Percentiles rank a stretch among this genome's conserved stretches.
Evolutionary conservation across 2,888 invertebrate genomes (phyloP).

Genomic region (Ophioninae sp.): DNA sequence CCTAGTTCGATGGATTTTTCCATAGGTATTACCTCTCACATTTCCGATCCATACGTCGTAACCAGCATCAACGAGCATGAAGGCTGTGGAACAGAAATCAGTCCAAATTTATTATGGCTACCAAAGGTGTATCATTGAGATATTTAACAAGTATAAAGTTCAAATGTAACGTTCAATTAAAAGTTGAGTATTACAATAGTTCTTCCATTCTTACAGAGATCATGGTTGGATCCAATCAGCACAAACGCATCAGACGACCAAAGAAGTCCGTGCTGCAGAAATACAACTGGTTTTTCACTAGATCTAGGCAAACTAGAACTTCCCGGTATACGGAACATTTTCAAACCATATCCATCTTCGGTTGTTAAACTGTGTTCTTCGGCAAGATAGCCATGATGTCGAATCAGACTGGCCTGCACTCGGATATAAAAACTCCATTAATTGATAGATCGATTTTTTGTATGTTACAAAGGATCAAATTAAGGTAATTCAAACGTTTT

Average conservation of each 20-base stretch:
- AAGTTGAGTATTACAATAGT: neutral
- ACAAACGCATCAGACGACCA: slow-evolving; percentile 76
- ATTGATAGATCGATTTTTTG: neutral
- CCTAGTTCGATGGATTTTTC: slow-evolving; percentile 79
- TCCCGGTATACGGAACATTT: slow-evolving; percentile 72
- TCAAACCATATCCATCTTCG: slow-evolving; percentile 72
- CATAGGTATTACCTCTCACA: slow-evolving; percentile 82
- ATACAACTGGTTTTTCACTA: slow-evolving; percentile 68
- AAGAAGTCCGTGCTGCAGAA: slow-evolving; percentile 72
- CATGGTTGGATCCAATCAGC: slow-evolving; percentile 70
- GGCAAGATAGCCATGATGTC: slow-evolving; percentile 69
- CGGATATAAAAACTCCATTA: neutral
- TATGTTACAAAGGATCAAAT: neutral
- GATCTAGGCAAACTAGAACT: slow-evolving; percentile 64
- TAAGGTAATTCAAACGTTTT: neutral
- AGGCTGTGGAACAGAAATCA: slow-evolving; percentile 78
- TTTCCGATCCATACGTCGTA: slow-evolving; percentile 85
- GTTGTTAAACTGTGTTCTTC: slow-evolving; percentile 74
- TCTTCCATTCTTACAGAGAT: slow-evolving; percentile 71
- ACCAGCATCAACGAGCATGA: slow-evolving; percentile 83
- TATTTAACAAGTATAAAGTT: neutral
- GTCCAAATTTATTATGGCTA: neutral
- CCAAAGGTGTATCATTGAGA: neutral
- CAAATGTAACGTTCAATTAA: neutral
- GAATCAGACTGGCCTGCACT: slow-evolving; percentile 67